Evolutionary conservation across 2,888 invertebrate species (phyloP), one percentile per base, ranked within the genome.

Genomic region (Ceraclea dissimilis): DNA sequence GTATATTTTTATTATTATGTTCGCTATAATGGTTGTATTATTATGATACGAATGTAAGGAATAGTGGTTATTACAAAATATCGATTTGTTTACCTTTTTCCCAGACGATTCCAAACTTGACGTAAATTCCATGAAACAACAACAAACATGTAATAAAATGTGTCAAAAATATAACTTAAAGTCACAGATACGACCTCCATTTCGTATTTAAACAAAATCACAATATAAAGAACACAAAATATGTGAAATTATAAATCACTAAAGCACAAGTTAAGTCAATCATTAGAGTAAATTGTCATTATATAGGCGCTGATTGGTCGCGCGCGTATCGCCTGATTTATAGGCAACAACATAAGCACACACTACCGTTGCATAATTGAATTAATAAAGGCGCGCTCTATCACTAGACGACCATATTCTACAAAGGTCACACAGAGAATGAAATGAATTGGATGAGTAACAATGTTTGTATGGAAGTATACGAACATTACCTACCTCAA

Each of bases 71-170:
- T 26, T 26, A 26, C 26, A 26, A 26, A 6, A 10, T 26, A 26
- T 26, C 26, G 26, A 26, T 26, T 26, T 34, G 18, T 18, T 31
- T 46, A 55, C 55, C 50, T 51, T 16, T 19, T 26, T 43, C 49
- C 50, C 33, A 55, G 6, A 31, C 43, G 46, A 4, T 55, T 49
- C 55, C 55, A 55, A 20, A 55, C 16, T 21, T 21, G 34, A 46
- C 46, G 43, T 8, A 51, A 51, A 22, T 31, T 55, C 55, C 55
- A 55, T 19, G 55, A 55, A 18, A 55, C 50, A 2, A 55, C 33
- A 8, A 55, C 55, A n/a, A 55, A 16, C 8, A 55, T 33, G 18
- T 55, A 55, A 17, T 43, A 31, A 10, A 55, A 26, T 39, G 39
- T 39, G 13, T 39, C 39, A 39, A 39, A 39, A n/a, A 39, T 39